phyloP scores from a whole-genome alignment of 2,113 vertebrate species.

The Coryphaenoides rupestris region DNA sequence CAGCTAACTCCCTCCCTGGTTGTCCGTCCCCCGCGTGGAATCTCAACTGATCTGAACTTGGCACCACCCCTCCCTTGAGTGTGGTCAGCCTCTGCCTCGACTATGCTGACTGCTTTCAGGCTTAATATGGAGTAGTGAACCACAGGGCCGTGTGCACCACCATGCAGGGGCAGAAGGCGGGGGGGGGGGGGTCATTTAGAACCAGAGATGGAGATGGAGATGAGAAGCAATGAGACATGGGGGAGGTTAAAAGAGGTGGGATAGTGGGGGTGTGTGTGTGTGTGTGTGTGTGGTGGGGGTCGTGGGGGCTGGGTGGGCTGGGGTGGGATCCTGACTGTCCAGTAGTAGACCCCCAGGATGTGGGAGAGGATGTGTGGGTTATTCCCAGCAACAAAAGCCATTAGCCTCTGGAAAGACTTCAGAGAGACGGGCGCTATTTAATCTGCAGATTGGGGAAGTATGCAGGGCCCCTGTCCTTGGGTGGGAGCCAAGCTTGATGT shows the following conservation, averaged over 20 bases:
- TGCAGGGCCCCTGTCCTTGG: slow-evolving; percentile 71
- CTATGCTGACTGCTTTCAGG: slow-evolving; percentile 12
- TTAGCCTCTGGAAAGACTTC: slow-evolving; percentile 79
- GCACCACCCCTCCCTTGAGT: slow-evolving; percentile 36
- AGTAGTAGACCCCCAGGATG: slow-evolving; percentile 71
- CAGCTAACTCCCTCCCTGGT: slow-evolving; percentile 40
- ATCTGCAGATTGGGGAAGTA: slow-evolving; percentile 77
- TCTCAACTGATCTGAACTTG: slow-evolving; percentile 43
- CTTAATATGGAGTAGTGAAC: slow-evolving; percentile 35
- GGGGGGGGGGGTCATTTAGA: slow-evolving; percentile 44
- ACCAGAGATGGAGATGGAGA: slow-evolving; percentile 59
- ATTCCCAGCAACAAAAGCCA: slow-evolving; percentile 81
- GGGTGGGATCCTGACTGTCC: slow-evolving; percentile 54
- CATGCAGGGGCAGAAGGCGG: slow-evolving; percentile 36
- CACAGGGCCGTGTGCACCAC: slow-evolving; percentile 32
- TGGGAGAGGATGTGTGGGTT: slow-evolving; percentile 81
- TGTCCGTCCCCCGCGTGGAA: slow-evolving; percentile 15
- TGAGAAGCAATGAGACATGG: slow-evolving; percentile 38
- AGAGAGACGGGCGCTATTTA: slow-evolving; percentile 76
- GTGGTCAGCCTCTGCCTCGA: slow-evolving; percentile 49
- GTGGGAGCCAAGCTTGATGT: slow-evolving; percentile 58
- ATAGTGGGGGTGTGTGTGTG: no score
- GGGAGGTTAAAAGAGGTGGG: slow-evolving; percentile 28
- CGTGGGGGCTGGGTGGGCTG: no score
- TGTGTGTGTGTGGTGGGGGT: no score